phyloP scores from a whole-genome alignment of 2,888 invertebrate species.

The Physocephala rufipes region DNA sequence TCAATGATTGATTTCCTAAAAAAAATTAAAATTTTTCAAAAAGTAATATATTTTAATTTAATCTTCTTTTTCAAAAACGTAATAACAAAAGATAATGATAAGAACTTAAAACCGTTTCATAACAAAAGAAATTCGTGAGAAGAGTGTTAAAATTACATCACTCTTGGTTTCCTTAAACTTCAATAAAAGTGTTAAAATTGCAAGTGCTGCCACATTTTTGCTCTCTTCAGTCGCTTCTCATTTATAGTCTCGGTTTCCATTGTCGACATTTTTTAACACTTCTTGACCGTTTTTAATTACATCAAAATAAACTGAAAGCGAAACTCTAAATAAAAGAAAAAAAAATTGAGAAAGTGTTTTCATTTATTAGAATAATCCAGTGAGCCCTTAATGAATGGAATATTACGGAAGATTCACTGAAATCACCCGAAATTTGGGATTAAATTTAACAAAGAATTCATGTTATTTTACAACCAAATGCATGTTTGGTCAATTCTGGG shows the following conservation, averaged over 20 bases:
- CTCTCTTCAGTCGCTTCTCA: constrained; percentile 12
- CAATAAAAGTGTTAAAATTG: constrained; percentile 23
- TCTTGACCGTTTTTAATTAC: not conserved
- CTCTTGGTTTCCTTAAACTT: not conserved
- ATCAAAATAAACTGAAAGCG: not conserved
- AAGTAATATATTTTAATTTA: no score
- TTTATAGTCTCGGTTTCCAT: not conserved
- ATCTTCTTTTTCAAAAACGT: not conserved
- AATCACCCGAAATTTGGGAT: constrained; percentile 44
- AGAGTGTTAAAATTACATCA: not conserved
- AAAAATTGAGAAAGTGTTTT: not conserved
- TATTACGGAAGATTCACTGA: constrained; percentile 47
- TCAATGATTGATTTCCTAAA: no score
- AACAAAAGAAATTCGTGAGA: no score
- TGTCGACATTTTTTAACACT: not conserved
- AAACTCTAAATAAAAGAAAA: not conserved
- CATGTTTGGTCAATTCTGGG: constrained; percentile 48
- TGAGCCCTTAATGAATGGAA: constrained; percentile 42
- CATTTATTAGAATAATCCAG: not conserved
- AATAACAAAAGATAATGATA: not conserved
- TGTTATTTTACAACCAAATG: constrained; percentile 42
- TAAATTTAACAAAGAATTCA: constrained; percentile 45
- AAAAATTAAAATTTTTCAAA: no score
- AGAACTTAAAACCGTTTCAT: not conserved
- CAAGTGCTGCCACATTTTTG: constrained; percentile 22